These are phyloP conservation scores for Agraylea sexmaculata DNA, from an alignment of 1,140 invertebrate genomes.

Conservation along the genomic window DNA sequence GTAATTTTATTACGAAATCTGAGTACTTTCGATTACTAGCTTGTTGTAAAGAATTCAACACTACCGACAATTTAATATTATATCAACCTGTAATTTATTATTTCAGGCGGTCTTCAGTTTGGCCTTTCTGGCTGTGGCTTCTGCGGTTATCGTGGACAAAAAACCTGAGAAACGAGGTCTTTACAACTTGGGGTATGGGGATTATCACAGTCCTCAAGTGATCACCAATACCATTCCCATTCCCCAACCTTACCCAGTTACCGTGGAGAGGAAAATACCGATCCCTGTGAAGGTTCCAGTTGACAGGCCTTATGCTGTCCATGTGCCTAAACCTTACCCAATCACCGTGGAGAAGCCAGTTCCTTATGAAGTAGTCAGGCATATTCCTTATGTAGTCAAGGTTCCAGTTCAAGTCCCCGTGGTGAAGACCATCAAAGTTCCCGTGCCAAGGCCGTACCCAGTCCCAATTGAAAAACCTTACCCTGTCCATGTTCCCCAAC, in stretches of 20 bases:
- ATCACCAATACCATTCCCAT: conserved; percentile 26
- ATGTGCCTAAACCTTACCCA: conserved; percentile 24
- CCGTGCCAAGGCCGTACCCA: conserved; percentile 25
- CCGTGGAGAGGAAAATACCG: conserved; percentile 25
- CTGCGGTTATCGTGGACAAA: too few relatives aligned
- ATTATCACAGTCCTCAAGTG: too few relatives aligned
- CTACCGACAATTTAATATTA: too few relatives aligned
- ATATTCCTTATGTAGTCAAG: conserved; percentile 16
- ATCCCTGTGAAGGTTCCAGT: conserved; percentile 24
- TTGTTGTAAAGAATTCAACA: too few relatives aligned
- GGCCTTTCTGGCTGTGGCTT: too few relatives aligned
- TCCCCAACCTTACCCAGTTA: conserved; percentile 29
- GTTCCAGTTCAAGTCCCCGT: conserved; percentile 31
- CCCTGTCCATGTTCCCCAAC: conserved; percentile 31
- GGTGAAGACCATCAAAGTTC: conserved; percentile 10
- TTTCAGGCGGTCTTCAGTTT: too few relatives aligned
- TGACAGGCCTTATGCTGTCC: conserved; percentile 24
- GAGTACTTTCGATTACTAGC: too few relatives aligned
- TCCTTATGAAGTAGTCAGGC: conserved; percentile 22
- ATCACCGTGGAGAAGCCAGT: conserved; percentile 21
- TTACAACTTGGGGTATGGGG: conserved; percentile 4
- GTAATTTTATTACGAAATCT: too few relatives aligned
- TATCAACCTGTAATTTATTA: too few relatives aligned
- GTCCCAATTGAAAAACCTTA: conserved; percentile 25
- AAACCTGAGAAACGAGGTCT: conserved; percentile 14